Percentiles rank a stretch among this genome's conserved stretches.
These are phyloP conservation scores for Mormoops blainvillei DNA, from an alignment of 2,113 vertebrate species.

Conservation along the genomic window DNA sequence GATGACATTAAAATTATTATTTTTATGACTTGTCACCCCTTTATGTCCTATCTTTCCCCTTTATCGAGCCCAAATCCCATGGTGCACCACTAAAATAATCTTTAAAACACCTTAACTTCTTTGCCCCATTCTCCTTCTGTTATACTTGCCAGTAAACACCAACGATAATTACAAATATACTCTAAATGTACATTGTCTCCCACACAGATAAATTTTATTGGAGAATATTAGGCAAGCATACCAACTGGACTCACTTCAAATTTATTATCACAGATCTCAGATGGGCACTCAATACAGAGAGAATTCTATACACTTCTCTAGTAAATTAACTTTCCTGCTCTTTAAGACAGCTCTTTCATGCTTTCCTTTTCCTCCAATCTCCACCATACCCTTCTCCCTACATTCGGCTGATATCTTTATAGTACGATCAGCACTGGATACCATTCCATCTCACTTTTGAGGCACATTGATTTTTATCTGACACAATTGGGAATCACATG, in stretches of 20 bases:
- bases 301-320: not conserved
- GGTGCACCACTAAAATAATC: not conserved
- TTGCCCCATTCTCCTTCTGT: not conserved
- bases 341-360: not conserved
- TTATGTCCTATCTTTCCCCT: not conserved
- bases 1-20: not conserved
- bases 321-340: not conserved
- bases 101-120: not conserved
- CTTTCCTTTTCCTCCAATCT: not conserved
- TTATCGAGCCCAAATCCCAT: not conserved
- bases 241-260: not conserved
- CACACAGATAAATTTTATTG: not conserved
- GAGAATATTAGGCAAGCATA: not conserved
- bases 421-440: not conserved
- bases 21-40: not conserved
- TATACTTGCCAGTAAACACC: not conserved
- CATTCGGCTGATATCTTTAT: not conserved
- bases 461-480: not conserved
- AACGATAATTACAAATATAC: not conserved
- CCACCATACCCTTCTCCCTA: not conserved
- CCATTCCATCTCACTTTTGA: not conserved
- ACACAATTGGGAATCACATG: not conserved
- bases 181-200: not conserved
- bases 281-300: not conserved
- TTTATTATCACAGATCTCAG: not conserved